Evolutionary conservation across 1,140 invertebrate species (phyloP).

Genomic region (Saccostrea echinata): DNA sequence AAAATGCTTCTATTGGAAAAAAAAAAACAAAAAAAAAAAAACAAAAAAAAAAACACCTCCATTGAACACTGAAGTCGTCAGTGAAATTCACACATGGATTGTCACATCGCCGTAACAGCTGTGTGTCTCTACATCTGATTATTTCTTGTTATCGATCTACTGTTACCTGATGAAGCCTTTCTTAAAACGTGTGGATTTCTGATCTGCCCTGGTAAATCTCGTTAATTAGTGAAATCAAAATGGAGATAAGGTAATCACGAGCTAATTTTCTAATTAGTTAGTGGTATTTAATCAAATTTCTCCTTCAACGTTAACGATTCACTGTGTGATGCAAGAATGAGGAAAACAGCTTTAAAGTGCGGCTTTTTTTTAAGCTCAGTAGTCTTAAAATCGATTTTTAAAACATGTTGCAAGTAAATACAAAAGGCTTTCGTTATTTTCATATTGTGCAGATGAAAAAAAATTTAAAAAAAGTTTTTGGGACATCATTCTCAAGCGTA

Average conservation of each 20-base stretch:
- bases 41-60: not conserved
- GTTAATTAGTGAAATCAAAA: not conserved
- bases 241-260: not conserved
- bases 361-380: not conserved
- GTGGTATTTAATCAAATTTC: not conserved
- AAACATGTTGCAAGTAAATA: not conserved
- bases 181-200: not conserved
- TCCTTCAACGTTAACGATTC: not conserved
- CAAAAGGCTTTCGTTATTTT: too few relatives aligned
- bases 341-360: not conserved
- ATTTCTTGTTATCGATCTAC: not conserved
- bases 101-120: slow-evolving; percentile 9
- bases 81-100: not conserved
- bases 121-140: not conserved
- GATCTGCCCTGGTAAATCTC: not conserved
- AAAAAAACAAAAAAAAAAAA: too few relatives aligned
- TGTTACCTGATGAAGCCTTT: not conserved
- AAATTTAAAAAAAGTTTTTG: too few relatives aligned
- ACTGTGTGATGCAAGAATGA: not conserved
- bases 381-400: not conserved
- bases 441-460: too few relatives aligned
- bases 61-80: not conserved
- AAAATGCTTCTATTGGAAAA: too few relatives aligned
- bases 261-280: not conserved
- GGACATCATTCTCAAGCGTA: too few relatives aligned